Evolutionary conservation across 2,888 invertebrate species (phyloP), one percentile per base, ranked within the genome.

Genomic region (Drosophila mulleri): DNA sequence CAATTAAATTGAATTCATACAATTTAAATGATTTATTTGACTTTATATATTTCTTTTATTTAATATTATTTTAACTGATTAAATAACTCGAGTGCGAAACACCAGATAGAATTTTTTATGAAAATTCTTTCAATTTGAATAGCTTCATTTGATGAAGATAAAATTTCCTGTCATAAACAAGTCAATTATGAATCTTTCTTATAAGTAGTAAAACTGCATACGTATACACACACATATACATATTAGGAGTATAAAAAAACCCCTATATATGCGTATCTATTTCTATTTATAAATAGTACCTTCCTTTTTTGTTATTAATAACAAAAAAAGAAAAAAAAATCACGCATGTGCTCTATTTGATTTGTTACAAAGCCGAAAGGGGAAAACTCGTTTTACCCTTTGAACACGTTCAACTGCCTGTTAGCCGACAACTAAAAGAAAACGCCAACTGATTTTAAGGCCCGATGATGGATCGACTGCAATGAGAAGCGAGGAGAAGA

Each of bases 381-480:
- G 45, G 9, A 58, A 37, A 79, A 75, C 66, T 32, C 14, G 73
- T 54, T 58, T 54, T 23, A 3, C 42, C 57, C 58, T 50, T 37
- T 32, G 4, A 45, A 9, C 44, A 20, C 54, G 42, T 35, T 42
- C 41, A 47, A 26, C 9, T 23, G 41, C 32, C 44, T 39, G 29
- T 32, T 23, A 37, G 11, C 29, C 48, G 56, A 9, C 54, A 58
- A 44, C 65, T 66, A 47, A 47, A 59, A 57, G 76, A 57, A 56
- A 69, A 61, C 57, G 58, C 50, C 58, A 76, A 80, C 77, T 80
- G 77, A 76, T 76, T 64, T 53, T 48, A 57, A 52, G 56, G 63
- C 39, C 41, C 50, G 64, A 79, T 83, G 79, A 79, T 79, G 67
- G 83, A 79, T 79, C 78, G 80, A 61, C 78, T 59, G 54, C 53